Base-by-base conservation (phyloP, 2,113 vertebrate genomes). In the Peucedramus taeniatus region DNA sequence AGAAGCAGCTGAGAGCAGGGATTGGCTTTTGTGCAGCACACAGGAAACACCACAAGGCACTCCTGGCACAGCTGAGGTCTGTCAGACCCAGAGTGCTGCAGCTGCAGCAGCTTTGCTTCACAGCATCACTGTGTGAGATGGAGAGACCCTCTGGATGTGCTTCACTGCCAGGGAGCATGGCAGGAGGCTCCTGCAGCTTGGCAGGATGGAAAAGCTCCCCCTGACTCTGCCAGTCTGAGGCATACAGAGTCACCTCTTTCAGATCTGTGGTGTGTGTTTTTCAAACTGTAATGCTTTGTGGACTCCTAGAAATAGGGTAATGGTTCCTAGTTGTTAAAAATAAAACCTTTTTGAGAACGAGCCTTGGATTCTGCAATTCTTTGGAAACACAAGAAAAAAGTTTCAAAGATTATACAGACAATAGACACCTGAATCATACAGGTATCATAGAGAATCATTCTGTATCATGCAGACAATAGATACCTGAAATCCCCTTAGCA, bases 51-150 rank as follows among this genome's bases (percentile, higher is more conserved):
- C 8, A 2, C 3, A 3, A 30, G 51, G 39, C 57, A 35, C 44
- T 37, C 10, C 6, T 33, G 14, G 27, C 37, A 7, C 11, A 24
- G 77, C 39, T 26, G 10, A 39, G 42, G 18, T 23, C 17, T 1
- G 5, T n/a, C n/a, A 28, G 13, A 13, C 15, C 31, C 66, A 26
- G 21, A 24, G 18, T 19, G 54, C 39, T 59, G 6, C 8, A 77
- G 47, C 69, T 80, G 57, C 66, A 68, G 49, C 26, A 49, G 13
- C 54, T 69, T 60, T 24, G 15, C 49, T 45, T 24, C 49, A 20
- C 56, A 30, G 15, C 39, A 0, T 50, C 40, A 3, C 39, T 1
- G 0, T 4, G 61, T 12, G 61, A 45, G 49, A 40, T 2, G 26
- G 60, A 70, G 56, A 71, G 18, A 57, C 5, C 6, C n/a, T 49